These are phyloP conservation scores for Colletes collaris DNA, from an alignment of 2,888 invertebrate species.

Conservation along the genomic window DNA sequence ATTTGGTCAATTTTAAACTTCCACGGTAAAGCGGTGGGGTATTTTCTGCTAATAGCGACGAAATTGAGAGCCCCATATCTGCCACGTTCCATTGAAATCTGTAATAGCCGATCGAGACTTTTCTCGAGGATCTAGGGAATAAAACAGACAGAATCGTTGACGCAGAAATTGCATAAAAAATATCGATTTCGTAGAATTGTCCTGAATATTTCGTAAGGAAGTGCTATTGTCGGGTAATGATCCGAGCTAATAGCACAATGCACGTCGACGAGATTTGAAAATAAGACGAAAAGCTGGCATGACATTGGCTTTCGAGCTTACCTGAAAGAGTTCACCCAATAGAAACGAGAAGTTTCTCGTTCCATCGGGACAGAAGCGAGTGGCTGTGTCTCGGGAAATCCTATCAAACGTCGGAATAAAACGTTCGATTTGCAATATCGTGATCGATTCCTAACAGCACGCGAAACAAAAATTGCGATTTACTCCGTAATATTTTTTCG, in stretches of 20 bases:
- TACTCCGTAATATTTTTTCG: not conserved
- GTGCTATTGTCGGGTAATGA: conserved; percentile 10
- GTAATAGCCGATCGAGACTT: too few species aligned
- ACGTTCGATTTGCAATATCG: conserved; percentile 10
- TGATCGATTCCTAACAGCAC: not conserved
- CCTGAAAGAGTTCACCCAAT: conserved; percentile 5
- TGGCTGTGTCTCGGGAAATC: conserved; percentile 29
- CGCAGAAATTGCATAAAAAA: too few species aligned
- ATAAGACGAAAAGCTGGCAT: conserved; percentile 12
- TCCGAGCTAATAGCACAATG: not conserved
- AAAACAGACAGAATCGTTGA: too few species aligned
- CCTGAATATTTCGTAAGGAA: not conserved
- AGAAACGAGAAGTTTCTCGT: conserved; percentile 9
- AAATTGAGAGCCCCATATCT: too few species aligned
- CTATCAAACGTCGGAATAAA: conserved; percentile 6
- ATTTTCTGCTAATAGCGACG: not conserved
- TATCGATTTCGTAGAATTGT: not conserved
- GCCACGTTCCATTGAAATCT: too few species aligned
- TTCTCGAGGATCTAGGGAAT: too few species aligned
- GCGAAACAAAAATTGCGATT: not conserved
- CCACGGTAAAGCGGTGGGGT: not conserved
- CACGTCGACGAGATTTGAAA: conserved; percentile 19
- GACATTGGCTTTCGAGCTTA: conserved; percentile 6
- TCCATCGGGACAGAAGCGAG: conserved; percentile 24
- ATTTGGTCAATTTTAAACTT: conserved; percentile 11